phyloP scores from a whole-genome alignment of 2,797 vertebrate species.

The Danio choprae region DNA sequence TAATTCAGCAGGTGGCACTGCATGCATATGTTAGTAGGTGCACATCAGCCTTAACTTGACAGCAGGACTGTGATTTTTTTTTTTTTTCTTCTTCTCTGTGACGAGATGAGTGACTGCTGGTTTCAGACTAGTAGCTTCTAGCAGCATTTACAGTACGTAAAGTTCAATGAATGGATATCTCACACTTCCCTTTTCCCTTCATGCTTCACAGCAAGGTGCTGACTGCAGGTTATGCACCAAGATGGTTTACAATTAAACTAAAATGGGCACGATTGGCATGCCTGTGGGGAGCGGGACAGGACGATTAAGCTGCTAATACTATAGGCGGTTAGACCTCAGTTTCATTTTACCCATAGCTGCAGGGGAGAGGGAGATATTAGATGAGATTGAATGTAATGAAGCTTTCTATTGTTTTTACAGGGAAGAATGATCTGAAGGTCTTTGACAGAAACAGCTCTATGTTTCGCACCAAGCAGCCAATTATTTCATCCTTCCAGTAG shows the following conservation, averaged over 20 bases:
- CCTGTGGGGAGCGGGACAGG: constrained; percentile 82
- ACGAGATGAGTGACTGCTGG: constrained; percentile 12
- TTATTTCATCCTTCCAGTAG: neutral
- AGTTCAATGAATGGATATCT: constrained; percentile 57
- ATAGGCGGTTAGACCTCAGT: constrained; percentile 92
- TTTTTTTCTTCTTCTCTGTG: neutral
- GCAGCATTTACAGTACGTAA: constrained; percentile 20
- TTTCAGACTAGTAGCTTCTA: constrained; percentile 39
- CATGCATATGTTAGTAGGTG: constrained; percentile 22
- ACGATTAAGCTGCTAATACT: constrained; percentile 98
- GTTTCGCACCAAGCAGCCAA: constrained; percentile 7
- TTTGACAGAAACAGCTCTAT: constrained; percentile 30
- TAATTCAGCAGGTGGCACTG: constrained; percentile 74
- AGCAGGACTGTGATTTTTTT: neutral
- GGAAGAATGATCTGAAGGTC: constrained; percentile 83
- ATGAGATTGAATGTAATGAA: constrained; percentile 76
- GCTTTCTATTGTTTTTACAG: constrained; percentile 86
- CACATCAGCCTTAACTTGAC: neutral
- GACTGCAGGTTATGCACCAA: constrained; percentile 60
- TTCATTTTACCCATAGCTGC: constrained; percentile 85
- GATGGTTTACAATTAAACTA: constrained; percentile 77
- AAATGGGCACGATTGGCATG: constrained; percentile 68
- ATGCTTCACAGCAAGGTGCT: constrained; percentile 56
- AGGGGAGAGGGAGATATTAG: constrained; percentile 90
- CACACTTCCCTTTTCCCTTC: constrained; percentile 56